These are phyloP conservation scores for Sphaerodactylus townsendi DNA, from an alignment of 2,113 vertebrate genomes.

Conservation along the genomic window DNA sequence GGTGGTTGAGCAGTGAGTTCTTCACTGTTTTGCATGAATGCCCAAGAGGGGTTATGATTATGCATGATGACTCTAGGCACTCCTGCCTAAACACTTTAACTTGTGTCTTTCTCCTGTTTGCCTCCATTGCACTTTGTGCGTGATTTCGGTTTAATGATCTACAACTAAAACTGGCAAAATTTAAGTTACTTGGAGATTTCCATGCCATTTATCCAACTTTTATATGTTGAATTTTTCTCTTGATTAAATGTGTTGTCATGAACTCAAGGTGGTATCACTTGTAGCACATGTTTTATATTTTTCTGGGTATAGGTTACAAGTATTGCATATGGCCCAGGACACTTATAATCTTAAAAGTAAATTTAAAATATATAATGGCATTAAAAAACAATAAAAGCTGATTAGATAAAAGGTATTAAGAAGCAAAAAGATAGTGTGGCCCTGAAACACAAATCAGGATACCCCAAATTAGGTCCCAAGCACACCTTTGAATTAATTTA, in stretches of 20 bases:
- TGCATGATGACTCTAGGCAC: slow-evolving; percentile 14
- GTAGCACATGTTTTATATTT: neutral
- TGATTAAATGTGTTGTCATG: neutral
- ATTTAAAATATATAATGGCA: no score
- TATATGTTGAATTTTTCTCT: neutral
- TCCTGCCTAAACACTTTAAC: neutral
- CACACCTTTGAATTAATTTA: neutral
- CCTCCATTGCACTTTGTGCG: neutral
- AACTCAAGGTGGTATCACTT: neutral
- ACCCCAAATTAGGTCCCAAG: no score
- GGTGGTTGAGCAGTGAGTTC: neutral
- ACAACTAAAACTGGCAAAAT: neutral
- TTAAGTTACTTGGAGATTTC: neutral
- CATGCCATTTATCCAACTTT: neutral
- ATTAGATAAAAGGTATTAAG: no score
- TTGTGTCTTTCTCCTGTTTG: neutral
- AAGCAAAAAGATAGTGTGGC: no score
- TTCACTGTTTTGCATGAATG: neutral
- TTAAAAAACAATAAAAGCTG: no score
- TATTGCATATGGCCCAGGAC: no score
- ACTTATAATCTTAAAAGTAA: no score
- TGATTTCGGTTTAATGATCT: neutral
- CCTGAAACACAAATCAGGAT: no score
- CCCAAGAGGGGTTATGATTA: slow-evolving; percentile 4
- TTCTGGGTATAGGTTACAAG: neutral